These are phyloP conservation scores for Rattus rattus DNA, from an alignment of 2,113 vertebrate species.

Conservation along the genomic window DNA sequence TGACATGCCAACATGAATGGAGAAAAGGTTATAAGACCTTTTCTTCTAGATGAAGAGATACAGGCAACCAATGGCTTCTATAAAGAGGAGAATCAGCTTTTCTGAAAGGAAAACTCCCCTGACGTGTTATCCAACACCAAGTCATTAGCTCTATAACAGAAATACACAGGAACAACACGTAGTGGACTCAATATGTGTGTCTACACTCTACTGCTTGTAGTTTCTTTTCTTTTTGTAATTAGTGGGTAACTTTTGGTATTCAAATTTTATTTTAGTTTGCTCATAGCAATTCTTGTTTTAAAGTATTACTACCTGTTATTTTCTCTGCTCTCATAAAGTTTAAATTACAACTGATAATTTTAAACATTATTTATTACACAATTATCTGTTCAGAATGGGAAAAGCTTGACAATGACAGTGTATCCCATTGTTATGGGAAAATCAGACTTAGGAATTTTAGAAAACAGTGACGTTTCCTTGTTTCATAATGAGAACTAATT, in stretches of 20 bases:
- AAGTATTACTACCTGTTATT: not conserved
- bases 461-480: not conserved
- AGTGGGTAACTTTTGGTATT: not conserved
- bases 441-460: not conserved
- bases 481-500: not conserved
- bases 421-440: not conserved
- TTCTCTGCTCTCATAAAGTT: not conserved
- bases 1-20: not conserved
- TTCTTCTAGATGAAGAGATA: not conserved
- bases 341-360: not conserved
- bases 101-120: not conserved
- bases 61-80: not conserved
- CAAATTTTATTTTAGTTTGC: not conserved
- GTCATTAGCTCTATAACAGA: not conserved
- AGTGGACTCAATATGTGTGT: not conserved
- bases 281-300: not conserved
- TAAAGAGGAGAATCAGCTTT: not conserved
- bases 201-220: not conserved
- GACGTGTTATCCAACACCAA: accelerated
- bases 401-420: not conserved
- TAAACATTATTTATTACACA: not conserved
- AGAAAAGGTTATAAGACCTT: not conserved
- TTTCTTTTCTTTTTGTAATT: not conserved
- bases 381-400: not conserved
- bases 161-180: not conserved